Base-by-base conservation (phyloP, 2,888 invertebrate genomes). In the Phania funesta region DNA sequence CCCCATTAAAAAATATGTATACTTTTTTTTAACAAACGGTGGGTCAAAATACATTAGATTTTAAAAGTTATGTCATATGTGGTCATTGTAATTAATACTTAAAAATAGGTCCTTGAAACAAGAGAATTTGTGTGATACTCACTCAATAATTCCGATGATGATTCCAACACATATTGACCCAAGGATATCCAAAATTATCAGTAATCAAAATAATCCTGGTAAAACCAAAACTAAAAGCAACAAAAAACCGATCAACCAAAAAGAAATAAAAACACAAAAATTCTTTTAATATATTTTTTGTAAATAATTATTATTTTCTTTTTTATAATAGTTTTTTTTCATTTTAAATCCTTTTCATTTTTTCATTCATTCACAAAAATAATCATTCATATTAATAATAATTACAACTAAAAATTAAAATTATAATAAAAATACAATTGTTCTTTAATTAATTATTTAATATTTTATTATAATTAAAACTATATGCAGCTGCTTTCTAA, bases 321-420 rank as follows among this genome's bases (percentile, higher is more conserved):
- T 86, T 85, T 87, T 85, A 85, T 85, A 84, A 84, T 84, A 85
- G 35, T 75, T 85, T 86, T 85, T 84, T 85, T 18, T 78, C 65
- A n/a, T n/a, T n/a, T 76, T 68, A 60, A 50, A 68, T 68, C 68
- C 68, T 76, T 68, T 76, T 32, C 58, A 54, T 83, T 83, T 83
- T 84, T 85, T 79, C 83, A 85, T 77, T 84, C 85, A 84, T 85
- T 86, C 86, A 86, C 80, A 85, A 84, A 60, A 87, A 88, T 87
- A 87, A 87, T 86, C 84, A 85, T 83, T 82, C 84, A 86, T 85
- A 84, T 85, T 87, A 86, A 86, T 84, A 85, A 84, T 87, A 87
- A 88, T 88, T 80, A 86, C 84, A 85, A 86, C 81, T 85, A 85
- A 84, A 83, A 85, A 84, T 84, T 87, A 87, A 83, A 62, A 83